Evolutionary conservation across 2,113 vertebrate genomes (phyloP), one percentile per base, ranked within the genome.

Genomic region (Sclerurus mexicanus): DNA sequence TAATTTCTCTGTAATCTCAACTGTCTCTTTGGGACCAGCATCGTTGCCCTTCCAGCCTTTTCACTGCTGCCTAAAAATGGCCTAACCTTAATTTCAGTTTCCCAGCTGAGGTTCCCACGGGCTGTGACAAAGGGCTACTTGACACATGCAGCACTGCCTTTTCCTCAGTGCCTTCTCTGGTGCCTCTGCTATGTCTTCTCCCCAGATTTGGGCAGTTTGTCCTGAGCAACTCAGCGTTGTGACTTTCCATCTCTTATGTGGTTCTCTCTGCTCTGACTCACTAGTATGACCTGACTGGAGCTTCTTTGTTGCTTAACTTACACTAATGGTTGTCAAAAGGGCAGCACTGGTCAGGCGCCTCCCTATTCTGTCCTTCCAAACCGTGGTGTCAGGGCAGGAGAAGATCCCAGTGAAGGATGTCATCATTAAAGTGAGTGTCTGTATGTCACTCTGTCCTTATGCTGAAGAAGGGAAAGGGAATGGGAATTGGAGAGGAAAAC

Each of bases 401-500:
- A 50, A 72, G 42, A 16, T 24, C 52, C 60, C 5, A 3, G 3
- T 2, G 69, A 55, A 10, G 0, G 0, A 3, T 14, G 47, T 11
- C 17, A 20, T 40, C 17, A 6, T 20, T 28, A 3, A 7, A 31
- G 40, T 7, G 6, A 50, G 56, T 9, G 49, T 39, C 55, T 80
- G 46, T 7, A 1, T 15, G 17, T 53, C 37, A 3, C 39, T 50
- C 14, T 7, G 19, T 28, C 33, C 14, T 18, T 53, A 4, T 0
- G 0, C 49, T 44, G 56, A 69, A 28, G 64, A 74, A 39, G 66
- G 39, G 44, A 55, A 64, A 60, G 55, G 27, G 22, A 72, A 46
- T 0, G 2, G 60, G 46, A 86, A 12, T 0, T 46, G 44, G 19
- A 67, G 62, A 59, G 74, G 37, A 58, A 77, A 82, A 14, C 10